These are phyloP conservation scores for Podocnemis expansa DNA, from an alignment of 2,113 vertebrate genomes.

Conservation along the genomic window DNA sequence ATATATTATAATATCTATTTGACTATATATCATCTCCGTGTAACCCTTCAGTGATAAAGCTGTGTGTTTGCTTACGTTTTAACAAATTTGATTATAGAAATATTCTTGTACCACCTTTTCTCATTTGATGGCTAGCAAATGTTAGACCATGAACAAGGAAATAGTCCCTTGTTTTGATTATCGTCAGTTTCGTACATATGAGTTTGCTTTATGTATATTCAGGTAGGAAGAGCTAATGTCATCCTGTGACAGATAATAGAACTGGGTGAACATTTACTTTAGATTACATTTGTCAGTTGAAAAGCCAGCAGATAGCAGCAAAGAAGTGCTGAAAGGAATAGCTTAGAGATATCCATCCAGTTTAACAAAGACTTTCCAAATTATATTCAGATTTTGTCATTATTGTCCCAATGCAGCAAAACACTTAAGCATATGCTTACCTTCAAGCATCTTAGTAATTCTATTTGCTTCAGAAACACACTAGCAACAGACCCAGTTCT, in stretches of 20 bases:
- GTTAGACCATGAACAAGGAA: neutral
- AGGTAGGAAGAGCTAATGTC: neutral
- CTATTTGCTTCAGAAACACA: neutral
- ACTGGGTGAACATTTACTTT: neutral
- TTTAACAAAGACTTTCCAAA: neutral
- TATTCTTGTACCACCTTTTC: neutral
- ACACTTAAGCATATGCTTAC: neutral
- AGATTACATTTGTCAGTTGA: neutral
- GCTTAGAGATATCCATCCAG: fast-evolving
- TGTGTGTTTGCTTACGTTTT: neutral
- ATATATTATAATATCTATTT: constrained; percentile 15
- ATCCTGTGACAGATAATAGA: neutral
- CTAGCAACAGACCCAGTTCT: neutral
- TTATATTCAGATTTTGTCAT: neutral
- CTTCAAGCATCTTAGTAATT: neutral
- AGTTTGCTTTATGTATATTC: constrained; percentile 3
- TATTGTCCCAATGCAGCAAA: neutral
- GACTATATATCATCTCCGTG: neutral
- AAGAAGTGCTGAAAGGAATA: neutral
- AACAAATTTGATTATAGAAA: neutral
- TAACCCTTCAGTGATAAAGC: constrained; percentile 17
- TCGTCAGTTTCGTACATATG: neutral
- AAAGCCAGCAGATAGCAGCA: neutral
- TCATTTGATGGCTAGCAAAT: neutral
- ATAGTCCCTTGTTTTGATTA: neutral